A percentile compares a stretch with the other conserved stretches of the same genome.
phyloP scores from a whole-genome alignment of 2,113 vertebrate species.

The Apeltes quadracus region DNA sequence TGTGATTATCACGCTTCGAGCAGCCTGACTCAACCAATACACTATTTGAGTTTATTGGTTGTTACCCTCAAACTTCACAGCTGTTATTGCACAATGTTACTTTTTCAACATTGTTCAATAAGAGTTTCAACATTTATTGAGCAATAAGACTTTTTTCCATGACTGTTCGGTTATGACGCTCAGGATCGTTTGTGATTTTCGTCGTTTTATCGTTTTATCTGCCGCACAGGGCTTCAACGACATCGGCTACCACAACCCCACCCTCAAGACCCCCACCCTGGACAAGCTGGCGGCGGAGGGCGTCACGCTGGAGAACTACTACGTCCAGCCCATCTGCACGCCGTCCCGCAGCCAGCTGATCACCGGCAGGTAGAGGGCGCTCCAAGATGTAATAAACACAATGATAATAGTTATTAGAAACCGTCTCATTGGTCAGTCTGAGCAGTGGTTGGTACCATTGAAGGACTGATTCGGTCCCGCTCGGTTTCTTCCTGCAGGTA shows the following conservation, averaged over 20 bases:
- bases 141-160: no score
- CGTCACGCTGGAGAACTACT: constrained; percentile 96
- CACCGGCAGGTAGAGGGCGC: constrained; percentile 87
- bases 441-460: background rate
- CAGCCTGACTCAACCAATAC: no score
- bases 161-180: no score
- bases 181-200: no score
- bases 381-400: no score
- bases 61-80: background rate
- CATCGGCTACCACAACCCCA: constrained; percentile 92
- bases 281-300: constrained; percentile 94
- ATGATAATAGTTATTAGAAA: no score
- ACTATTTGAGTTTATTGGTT: background rate
- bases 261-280: constrained; percentile 90
- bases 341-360: constrained; percentile 95
- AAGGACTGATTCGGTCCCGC: no score
- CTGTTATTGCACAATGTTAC: no score
- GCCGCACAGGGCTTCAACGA: constrained; percentile 87
- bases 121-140: no score
- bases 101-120: no score
- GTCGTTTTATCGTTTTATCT: no score
- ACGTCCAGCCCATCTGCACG: constrained; percentile 97
- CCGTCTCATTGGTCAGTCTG: background rate
- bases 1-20: background rate
- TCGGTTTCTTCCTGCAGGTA: constrained; percentile 79